Base-by-base conservation (phyloP, 2,113 vertebrate species). In the Ornithorhynchus anatinus region DNA sequence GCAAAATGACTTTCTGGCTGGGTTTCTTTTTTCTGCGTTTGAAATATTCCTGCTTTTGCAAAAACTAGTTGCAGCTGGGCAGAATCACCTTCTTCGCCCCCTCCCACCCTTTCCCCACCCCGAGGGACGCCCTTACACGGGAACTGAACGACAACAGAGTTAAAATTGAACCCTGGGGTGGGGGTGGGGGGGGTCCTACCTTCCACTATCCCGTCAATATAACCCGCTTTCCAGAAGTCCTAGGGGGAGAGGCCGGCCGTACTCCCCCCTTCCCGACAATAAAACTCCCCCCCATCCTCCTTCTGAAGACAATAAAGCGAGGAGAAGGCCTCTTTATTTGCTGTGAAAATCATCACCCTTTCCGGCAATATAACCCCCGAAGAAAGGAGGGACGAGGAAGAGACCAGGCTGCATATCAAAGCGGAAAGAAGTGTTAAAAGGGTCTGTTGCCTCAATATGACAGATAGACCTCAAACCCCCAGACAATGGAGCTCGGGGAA, bases 341-440 rank as follows among this genome's bases (percentile, higher is more conserved):
- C 92, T 95, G 95, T 95, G 91, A 95, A 95, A 93, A 92, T 87
- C 73, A 74, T 88, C 92, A 91, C 93, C 91, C 89, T 92, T 94
- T 93, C 92, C 88, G 84, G 93, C 81, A 92, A 92, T 92, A 94
- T 93, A 95, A 94, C 89, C 91, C 88, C 85, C 51, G 77, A 84
- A 93, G 90, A 94, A 89, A 87, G 63, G 85, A 86, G 81, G 72
- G 80, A 89, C 87, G 88, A 90, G 94, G 92, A 95, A 94, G 89
- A 89, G 91, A 86, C 86, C 63, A 65, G 88, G 80, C 59, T 94
- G 95, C 94, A 96, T 95, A 96, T 96, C 96, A 97, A 97, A 97
- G 96, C 88, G 44, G 85, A 82, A 68, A 7, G 75, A 93, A 89
- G 94, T 95, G 95, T 93, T 93, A 85, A 94, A 94, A 91, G 86